A percentile compares a stretch with the other conserved stretches of the same genome.
These are phyloP conservation scores for Olivierus martensii DNA, from an alignment of 1,140 invertebrate species.

Conservation along the genomic window DNA sequence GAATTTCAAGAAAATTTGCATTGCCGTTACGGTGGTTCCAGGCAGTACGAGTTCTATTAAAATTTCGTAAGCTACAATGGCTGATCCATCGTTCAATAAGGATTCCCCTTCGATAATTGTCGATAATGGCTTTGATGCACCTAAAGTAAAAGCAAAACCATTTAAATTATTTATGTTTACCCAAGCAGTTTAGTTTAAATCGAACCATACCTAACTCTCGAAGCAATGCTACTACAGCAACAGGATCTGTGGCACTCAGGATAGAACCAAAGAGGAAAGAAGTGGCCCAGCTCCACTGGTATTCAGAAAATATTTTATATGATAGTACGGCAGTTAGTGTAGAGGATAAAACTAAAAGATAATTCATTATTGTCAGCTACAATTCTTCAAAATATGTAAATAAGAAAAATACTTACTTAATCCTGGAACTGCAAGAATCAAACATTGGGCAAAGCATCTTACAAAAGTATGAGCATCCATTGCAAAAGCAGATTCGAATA, in stretches of 20 bases:
- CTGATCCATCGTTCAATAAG: conserved; percentile 36
- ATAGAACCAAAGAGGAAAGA: conserved; percentile 33
- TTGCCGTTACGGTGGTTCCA: not conserved
- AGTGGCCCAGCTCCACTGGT: conserved; percentile 21
- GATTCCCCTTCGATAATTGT: conserved; percentile 36
- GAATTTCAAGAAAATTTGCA: conserved; percentile 1
- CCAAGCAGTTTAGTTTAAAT: not conserved
- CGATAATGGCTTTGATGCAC: conserved; percentile 30
- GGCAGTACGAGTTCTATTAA: conserved; percentile 15
- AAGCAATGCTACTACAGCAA: conserved; percentile 34
- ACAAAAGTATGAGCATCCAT: conserved; percentile 34
- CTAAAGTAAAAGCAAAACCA: conserved; percentile 12
- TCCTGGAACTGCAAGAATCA: conserved; percentile 30
- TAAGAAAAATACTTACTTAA: conserved; percentile 14
- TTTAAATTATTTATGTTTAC: not conserved
- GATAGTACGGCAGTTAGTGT: conserved; percentile 21
- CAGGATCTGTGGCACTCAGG: conserved; percentile 34
- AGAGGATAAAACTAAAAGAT: not conserved
- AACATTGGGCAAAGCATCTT: conserved; percentile 30
- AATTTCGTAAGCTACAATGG: conserved; percentile 32
- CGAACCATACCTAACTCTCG: conserved; percentile 24
- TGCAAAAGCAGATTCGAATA: conserved; percentile 36
- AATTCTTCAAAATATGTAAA: not conserved
- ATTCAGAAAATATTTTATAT: conserved; percentile 20
- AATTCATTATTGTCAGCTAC: not conserved